phyloP scores from a whole-genome alignment of 2,113 vertebrate genomes.

The Variabilichromis moorii region DNA sequence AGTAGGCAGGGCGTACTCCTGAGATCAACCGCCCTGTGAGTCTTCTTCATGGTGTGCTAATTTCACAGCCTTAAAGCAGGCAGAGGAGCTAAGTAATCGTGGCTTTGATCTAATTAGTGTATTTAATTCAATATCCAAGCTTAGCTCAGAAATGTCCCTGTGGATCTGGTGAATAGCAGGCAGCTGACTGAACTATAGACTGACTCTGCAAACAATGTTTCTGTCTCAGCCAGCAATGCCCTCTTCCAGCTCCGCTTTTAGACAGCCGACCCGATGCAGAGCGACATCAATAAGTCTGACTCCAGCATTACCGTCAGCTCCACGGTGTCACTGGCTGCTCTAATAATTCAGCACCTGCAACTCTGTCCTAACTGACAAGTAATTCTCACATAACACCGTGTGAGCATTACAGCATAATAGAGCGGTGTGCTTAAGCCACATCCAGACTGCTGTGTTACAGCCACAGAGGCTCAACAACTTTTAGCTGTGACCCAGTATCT shows the following conservation, averaged over 20 bases:
- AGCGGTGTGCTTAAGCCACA: neutral
- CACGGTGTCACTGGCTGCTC: neutral
- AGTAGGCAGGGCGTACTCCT: neutral
- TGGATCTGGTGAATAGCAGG: neutral
- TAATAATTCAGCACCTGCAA: neutral
- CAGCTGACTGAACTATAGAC: neutral
- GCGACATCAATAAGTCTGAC: neutral
- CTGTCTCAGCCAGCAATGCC: neutral
- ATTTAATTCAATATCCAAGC: neutral
- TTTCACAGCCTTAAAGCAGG: neutral
- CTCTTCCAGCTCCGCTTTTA: neutral
- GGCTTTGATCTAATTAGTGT: neutral
- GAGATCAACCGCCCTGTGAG: neutral
- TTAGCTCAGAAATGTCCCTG: neutral
- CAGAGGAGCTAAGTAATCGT: neutral
- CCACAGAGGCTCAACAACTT: neutral
- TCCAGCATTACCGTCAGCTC: neutral
- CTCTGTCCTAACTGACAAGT: neutral
- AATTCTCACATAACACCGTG: neutral
- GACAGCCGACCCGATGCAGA: neutral
- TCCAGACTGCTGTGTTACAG: neutral
- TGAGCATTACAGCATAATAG: neutral
- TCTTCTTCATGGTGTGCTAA: neutral
- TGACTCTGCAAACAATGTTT: neutral
- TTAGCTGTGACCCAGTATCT: neutral